These are phyloP conservation scores for Oncorhynchus kisutch DNA, from an alignment of 2,113 vertebrate species.

Conservation along the genomic window DNA sequence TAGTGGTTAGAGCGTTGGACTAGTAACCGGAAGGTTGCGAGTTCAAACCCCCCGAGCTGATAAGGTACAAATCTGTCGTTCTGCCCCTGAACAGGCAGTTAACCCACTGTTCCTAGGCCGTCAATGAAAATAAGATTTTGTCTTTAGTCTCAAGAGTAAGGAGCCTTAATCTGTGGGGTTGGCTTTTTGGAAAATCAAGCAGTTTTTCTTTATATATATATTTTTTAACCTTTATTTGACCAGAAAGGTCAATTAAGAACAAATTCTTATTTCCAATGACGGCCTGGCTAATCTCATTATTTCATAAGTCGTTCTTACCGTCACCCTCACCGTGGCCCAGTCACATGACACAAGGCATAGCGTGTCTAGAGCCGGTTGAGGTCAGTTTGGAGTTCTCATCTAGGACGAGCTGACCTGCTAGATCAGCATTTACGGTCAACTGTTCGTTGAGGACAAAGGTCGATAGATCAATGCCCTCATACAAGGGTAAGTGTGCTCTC, in stretches of 20 bases:
- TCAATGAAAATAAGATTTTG: too few species aligned
- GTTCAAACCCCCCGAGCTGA: too few species aligned
- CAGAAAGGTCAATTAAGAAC: too few species aligned
- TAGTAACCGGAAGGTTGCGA: too few species aligned
- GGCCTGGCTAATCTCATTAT: slow-evolving; percentile 53
- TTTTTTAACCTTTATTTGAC: too few species aligned
- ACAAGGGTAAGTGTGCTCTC: not conserved
- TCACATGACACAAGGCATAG: too few species aligned
- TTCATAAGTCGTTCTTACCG: slow-evolving; percentile 5
- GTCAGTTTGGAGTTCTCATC: not conserved
- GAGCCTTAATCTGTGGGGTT: slow-evolving; percentile 46
- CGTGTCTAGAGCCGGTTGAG: not conserved
- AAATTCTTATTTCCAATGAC: too few species aligned
- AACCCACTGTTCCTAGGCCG: too few species aligned
- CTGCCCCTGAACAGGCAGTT: too few species aligned
- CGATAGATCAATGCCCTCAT: not conserved
- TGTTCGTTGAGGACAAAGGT: not conserved
- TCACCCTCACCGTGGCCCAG: too few species aligned
- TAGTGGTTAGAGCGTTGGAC: too few species aligned
- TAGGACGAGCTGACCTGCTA: not conserved
- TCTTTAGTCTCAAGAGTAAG: slow-evolving; percentile 41
- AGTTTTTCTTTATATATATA: slow-evolving; percentile 30
- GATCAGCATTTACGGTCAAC: not conserved
- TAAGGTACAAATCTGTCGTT: too few species aligned
- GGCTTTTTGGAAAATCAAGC: slow-evolving; percentile 50